Percentiles rank a stretch among this genome's conserved stretches.
These are phyloP conservation scores for Drosophila multiciliata DNA, from an alignment of 2,888 invertebrate genomes.

Conservation along the genomic window DNA sequence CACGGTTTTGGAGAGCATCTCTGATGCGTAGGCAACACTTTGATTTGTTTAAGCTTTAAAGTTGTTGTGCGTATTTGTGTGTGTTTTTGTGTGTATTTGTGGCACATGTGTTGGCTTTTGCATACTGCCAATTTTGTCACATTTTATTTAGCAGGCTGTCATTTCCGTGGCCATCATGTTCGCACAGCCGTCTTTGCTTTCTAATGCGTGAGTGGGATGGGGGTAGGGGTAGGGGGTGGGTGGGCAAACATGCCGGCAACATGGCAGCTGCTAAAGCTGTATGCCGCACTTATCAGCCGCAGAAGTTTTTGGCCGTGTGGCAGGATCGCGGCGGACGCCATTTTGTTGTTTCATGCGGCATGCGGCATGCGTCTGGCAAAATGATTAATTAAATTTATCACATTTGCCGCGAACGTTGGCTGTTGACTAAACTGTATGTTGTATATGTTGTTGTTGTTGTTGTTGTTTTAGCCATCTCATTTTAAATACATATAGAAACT, in stretches of 20 bases:
- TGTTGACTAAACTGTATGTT: slow-evolving; percentile 6
- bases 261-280: slow-evolving; percentile 52
- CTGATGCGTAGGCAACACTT: slow-evolving; percentile 26
- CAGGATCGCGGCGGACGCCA: slow-evolving; percentile 42
- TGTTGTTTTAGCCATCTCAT: slow-evolving; percentile 53
- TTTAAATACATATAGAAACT: slow-evolving; percentile 75
- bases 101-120: slow-evolving; percentile 61
- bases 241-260: slow-evolving; percentile 32
- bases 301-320: slow-evolving; percentile 58
- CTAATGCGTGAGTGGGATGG: slow-evolving; percentile 20
- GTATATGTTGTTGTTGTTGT: slow-evolving; percentile 11
- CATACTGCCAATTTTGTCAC: slow-evolving; percentile 62
- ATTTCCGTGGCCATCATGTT: slow-evolving; percentile 62
- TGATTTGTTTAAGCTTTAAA: slow-evolving; percentile 74
- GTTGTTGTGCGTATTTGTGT: slow-evolving; percentile 2
- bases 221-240: neutral
- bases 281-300: slow-evolving; percentile 32
- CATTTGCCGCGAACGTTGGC: slow-evolving; percentile 52
- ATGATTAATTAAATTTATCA: slow-evolving; percentile 79
- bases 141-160: slow-evolving; percentile 60
- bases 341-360: slow-evolving; percentile 64
- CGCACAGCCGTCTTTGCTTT: slow-evolving; percentile 68
- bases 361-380: slow-evolving; percentile 49
- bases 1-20: slow-evolving; percentile 14
- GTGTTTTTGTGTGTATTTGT: neutral